Conservation (phyloP, 2,797 vertebrate species). For the Hypotaenidia okinawae region DNA sequence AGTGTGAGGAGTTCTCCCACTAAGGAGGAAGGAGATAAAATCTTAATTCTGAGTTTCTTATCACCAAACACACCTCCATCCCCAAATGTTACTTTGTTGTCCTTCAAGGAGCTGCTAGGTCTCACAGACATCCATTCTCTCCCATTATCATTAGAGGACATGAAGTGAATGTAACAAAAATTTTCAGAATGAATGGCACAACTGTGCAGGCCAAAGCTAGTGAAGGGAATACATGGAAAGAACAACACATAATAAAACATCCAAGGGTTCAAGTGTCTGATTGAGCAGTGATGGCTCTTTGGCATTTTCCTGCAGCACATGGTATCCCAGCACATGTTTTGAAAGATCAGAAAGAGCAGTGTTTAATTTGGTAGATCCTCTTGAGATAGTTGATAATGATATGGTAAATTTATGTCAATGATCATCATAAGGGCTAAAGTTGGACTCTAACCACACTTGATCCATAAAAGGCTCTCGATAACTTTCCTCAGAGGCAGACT, state of each 20-base stretch:
- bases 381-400: not conserved
- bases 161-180: not conserved
- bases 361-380: not conserved
- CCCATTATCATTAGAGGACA: not conserved
- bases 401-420: not conserved
- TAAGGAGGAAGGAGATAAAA: not conserved
- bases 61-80: rapidly evolving
- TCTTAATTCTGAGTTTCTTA: not conserved
- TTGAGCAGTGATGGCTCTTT: not conserved
- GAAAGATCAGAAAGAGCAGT: not conserved
- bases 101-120: not conserved
- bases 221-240: not conserved
- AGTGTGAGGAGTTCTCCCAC: too few species aligned
- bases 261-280: not conserved
- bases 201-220: not conserved
- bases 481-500: not conserved
- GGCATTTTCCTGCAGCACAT: not conserved
- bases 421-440: not conserved
- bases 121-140: not conserved
- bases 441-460: not conserved
- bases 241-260: not conserved
- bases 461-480: not conserved
- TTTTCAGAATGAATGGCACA: not conserved
- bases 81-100: not conserved
- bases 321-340: not conserved